phyloP scores from a whole-genome alignment of 2,113 vertebrate genomes.

The Marmota flaviventris region DNA sequence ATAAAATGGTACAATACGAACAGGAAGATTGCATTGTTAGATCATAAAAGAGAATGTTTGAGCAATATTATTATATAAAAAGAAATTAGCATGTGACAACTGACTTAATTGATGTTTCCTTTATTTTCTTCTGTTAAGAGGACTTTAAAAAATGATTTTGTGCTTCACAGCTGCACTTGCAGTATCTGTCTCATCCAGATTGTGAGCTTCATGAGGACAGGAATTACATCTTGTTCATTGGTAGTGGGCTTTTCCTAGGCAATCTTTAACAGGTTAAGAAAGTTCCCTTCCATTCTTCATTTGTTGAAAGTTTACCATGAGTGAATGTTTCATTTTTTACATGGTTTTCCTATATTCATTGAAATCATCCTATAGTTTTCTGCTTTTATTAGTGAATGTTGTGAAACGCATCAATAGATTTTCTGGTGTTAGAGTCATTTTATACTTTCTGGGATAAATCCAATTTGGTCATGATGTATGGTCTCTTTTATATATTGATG shows the following conservation, averaged over 20 bases:
- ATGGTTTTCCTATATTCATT: not conserved
- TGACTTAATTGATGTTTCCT: not conserved
- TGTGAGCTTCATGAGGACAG: not conserved
- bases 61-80: constrained; percentile 14
- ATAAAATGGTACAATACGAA: not conserved
- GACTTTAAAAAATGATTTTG: not conserved
- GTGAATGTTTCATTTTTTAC: not conserved
- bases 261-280: not conserved
- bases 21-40: not conserved
- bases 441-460: not conserved
- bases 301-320: not conserved
- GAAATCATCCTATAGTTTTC: not conserved
- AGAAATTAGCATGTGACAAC: not conserved
- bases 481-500: not conserved
- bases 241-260: not conserved
- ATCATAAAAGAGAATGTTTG: not conserved
- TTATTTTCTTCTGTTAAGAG: not conserved
- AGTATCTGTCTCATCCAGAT: not conserved
- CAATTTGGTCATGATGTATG: not conserved
- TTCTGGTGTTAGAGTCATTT: not conserved
- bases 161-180: not conserved
- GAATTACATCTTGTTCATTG: not conserved
- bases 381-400: not conserved
- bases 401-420: not conserved
- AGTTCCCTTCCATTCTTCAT: not conserved